Percentiles rank a stretch among this genome's conserved stretches.
Evolutionary conservation across 2,888 invertebrate genomes (phyloP).

Genomic region (Uropetala carovei): DNA sequence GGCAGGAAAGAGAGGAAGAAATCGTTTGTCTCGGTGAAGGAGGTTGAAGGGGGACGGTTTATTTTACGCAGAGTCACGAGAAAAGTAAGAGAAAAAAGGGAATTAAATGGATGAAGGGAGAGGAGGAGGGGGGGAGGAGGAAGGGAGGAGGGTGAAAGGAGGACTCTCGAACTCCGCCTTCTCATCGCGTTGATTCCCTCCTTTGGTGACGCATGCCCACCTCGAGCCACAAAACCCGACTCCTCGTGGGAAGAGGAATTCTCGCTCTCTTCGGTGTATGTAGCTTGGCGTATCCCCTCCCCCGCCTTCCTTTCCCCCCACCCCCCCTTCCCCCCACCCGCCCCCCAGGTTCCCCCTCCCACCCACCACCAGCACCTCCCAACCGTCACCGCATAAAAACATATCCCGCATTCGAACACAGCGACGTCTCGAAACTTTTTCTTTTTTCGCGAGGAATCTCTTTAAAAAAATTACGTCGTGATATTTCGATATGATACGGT

Average conservation of each 20-base stretch:
- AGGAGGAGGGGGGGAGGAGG: background rate
- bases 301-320: too few relatives aligned
- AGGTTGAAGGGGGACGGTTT: slow-evolving; percentile 55
- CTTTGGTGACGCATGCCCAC: slow-evolving; percentile 54
- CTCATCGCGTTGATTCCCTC: slow-evolving; percentile 60
- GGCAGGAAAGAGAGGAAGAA: slow-evolving; percentile 8
- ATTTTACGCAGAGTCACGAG: slow-evolving; percentile 60
- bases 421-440: too few relatives aligned
- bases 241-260: slow-evolving; percentile 40
- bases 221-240: background rate
- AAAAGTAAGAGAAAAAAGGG: slow-evolving; percentile 39
- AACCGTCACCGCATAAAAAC: background rate
- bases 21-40: slow-evolving; percentile 62
- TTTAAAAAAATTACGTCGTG: too few relatives aligned
- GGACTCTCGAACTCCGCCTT: slow-evolving; percentile 58
- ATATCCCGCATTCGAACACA: too few relatives aligned
- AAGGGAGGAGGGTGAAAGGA: background rate
- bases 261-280: background rate
- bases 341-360: too few relatives aligned
- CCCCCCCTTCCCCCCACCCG: background rate
- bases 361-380: background rate
- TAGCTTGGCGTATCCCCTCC: background rate
- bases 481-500: too few relatives aligned
- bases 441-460: too few relatives aligned
- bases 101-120: slow-evolving; percentile 42